Percentiles rank a stretch among this genome's conserved stretches.
Conservation (phyloP, 2,113 vertebrate species). For the Holacanthus passer region DNA sequence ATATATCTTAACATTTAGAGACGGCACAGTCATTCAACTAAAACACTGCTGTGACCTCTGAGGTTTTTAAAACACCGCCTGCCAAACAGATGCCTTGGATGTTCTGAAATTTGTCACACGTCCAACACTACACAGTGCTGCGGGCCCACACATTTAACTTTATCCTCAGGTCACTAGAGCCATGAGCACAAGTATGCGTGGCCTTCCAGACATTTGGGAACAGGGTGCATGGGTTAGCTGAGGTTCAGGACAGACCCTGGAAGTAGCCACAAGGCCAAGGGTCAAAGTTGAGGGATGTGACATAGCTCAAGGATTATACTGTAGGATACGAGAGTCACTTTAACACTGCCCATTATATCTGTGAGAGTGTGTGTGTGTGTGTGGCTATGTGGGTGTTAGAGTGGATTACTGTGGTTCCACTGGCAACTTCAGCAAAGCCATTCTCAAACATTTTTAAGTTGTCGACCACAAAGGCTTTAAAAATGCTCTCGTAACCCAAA, state of each 20-base stretch:
- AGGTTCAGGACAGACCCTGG: constrained; percentile 41
- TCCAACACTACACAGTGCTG: constrained; percentile 1
- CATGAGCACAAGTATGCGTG: constrained; percentile 40
- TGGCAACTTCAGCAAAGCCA: constrained; percentile 58
- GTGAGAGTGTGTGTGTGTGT: constrained; percentile 4
- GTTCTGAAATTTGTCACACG: constrained; percentile 31
- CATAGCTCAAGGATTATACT: constrained; percentile 34
- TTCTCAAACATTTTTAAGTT: constrained; percentile 62
- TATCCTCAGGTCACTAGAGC: constrained; percentile 38
- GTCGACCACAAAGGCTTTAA: constrained; percentile 59
- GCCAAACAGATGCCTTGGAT: constrained; percentile 37
- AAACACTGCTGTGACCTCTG: constrained; percentile 18
- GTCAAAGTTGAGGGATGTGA: constrained; percentile 60
- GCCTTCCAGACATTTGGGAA: constrained; percentile 48
- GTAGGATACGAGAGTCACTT: constrained; percentile 8
- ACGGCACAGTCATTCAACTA: constrained; percentile 16
- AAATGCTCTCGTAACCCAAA: constrained; percentile 65
- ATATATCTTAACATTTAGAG: constrained; percentile 23
- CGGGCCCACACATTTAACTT: constrained; percentile 34
- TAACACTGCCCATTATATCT: constrained; percentile 32
- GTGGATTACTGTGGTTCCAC: constrained; percentile 68
- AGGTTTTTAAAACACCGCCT: constrained; percentile 28
- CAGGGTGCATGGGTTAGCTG: constrained; percentile 36
- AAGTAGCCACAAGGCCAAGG: constrained; percentile 33
- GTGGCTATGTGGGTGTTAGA: constrained; percentile 67